Evolutionary conservation across 2,797 vertebrate genomes (phyloP).

Genomic region (Characodon lateralis): DNA sequence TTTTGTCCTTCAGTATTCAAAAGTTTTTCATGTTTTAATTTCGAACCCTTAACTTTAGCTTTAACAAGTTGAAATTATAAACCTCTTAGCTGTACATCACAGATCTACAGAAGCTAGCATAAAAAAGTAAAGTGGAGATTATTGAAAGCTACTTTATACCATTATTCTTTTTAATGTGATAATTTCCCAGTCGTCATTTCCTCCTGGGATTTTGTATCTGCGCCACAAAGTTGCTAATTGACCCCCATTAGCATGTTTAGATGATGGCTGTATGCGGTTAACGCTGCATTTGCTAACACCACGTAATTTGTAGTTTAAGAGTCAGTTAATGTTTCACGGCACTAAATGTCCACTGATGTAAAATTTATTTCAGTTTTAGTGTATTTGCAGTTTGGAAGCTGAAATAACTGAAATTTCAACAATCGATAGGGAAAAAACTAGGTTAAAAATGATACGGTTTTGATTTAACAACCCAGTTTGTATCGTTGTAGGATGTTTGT

Average conservation of each 20-base stretch:
- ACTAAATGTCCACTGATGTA: neutral
- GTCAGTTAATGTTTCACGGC: neutral
- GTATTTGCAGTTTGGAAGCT: neutral
- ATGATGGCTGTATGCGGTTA: neutral
- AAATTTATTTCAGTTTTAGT: neutral
- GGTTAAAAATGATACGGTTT: neutral
- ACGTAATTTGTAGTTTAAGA: neutral
- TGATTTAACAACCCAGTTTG: neutral
- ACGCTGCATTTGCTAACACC: neutral
- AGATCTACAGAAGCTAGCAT: no score
- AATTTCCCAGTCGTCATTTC: neutral
- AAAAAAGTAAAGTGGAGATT: neutral
- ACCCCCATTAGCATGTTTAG: neutral
- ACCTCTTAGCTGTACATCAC: neutral
- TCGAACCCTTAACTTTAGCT: neutral
- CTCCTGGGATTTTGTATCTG: constrained; percentile 1
- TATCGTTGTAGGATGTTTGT: neutral
- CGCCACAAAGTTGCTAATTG: neutral
- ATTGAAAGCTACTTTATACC: neutral
- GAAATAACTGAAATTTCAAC: neutral
- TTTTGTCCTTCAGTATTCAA: neutral
- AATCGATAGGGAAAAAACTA: neutral
- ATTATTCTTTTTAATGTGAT: neutral
- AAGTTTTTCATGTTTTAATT: neutral
- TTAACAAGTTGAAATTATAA: neutral